Evolutionary conservation across 2,113 vertebrate genomes (phyloP).

Genomic region (Lates calcarifer): DNA sequence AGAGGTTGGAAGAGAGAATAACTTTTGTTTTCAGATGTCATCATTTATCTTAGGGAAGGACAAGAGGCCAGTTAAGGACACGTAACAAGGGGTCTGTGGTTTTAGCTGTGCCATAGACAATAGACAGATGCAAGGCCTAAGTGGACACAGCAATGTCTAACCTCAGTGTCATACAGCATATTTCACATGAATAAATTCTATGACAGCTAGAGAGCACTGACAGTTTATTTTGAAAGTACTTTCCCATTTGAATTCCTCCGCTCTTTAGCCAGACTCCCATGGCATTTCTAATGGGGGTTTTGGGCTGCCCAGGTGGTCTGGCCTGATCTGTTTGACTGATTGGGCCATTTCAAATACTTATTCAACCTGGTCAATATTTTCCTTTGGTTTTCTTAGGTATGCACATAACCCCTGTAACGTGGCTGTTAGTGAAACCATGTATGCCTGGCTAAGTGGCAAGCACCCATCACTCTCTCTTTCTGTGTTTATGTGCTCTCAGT

Average conservation of each 20-base stretch:
- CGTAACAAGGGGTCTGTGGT: background rate
- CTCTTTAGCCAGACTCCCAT: constrained; percentile 41
- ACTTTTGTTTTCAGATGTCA: constrained; percentile 46
- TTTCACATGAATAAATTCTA: constrained; percentile 30
- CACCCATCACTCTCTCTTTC: constrained; percentile 13
- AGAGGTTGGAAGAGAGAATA: constrained; percentile 35
- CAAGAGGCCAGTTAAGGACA: constrained; percentile 48
- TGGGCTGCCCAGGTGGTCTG: constrained; percentile 64
- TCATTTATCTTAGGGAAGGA: constrained; percentile 52
- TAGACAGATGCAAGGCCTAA: constrained; percentile 19
- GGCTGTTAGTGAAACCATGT: constrained; percentile 33
- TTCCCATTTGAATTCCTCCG: constrained; percentile 40
- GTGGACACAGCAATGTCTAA: constrained; percentile 24
- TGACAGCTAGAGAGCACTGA: constrained; percentile 16
- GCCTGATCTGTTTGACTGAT: constrained; percentile 52
- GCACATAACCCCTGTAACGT: constrained; percentile 17
- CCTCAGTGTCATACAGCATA: constrained; percentile 1
- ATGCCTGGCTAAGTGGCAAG: constrained; percentile 19
- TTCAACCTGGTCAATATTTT: constrained; percentile 67
- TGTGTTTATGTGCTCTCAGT: constrained; percentile 63
- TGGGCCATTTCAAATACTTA: constrained; percentile 50
- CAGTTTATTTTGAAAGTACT: constrained; percentile 60
- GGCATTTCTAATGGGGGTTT: constrained; percentile 24
- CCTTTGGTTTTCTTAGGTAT: constrained; percentile 48
- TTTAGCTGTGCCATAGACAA: constrained; percentile 23